Conservation (phyloP, 2,888 invertebrate species). For the Ophraella communa region DNA sequence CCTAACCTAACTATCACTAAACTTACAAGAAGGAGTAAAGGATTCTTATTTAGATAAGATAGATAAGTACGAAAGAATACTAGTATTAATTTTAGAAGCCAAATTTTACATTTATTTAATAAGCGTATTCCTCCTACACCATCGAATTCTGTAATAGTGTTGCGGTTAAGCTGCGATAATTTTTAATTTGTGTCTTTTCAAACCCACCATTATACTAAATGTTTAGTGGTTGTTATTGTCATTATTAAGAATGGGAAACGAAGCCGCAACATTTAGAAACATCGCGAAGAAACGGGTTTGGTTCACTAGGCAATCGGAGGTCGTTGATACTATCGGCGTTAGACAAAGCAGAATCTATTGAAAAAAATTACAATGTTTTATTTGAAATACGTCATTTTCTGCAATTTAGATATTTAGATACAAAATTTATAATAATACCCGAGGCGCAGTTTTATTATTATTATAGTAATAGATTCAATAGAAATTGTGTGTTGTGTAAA, state of each 20-base stretch:
- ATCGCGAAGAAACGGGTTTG: constrained; percentile 55
- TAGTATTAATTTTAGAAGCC: too few species aligned
- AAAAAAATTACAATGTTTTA: neutral
- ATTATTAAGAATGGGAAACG: constrained; percentile 22
- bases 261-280: constrained; percentile 45
- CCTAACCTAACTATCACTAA: too few species aligned
- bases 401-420: too few species aligned
- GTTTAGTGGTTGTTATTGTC: neutral
- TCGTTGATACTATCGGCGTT: constrained; percentile 55
- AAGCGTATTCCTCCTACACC: neutral
- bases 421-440: too few species aligned
- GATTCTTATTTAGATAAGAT: too few species aligned
- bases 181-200: neutral
- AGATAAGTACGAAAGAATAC: too few species aligned
- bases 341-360: neutral
- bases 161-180: neutral
- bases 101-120: too few species aligned
- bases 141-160: neutral
- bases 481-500: too few species aligned
- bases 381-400: neutral
- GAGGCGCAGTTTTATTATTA: too few species aligned
- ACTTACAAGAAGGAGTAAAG: too few species aligned
- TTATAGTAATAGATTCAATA: too few species aligned
- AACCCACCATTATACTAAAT: neutral
- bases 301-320: constrained; percentile 61